Conservation (phyloP, 2,888 invertebrate species). For the Andrena hattorfiana region DNA sequence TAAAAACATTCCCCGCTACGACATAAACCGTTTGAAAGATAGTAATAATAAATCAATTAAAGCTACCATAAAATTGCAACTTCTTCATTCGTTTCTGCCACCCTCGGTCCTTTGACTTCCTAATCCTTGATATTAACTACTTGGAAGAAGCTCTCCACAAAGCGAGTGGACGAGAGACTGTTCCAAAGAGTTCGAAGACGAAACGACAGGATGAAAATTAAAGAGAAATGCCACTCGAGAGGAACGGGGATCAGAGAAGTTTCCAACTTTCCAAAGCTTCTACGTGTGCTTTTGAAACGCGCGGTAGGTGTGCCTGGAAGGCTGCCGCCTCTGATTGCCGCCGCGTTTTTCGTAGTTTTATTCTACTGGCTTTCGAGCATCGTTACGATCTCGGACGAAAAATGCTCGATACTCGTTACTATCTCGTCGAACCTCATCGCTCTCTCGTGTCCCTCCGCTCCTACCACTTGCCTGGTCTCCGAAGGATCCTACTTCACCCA, state of each 20-base stretch:
- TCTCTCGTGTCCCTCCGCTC: not conserved
- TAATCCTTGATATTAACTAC: no score
- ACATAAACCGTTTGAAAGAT: no score
- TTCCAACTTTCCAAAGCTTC: not conserved
- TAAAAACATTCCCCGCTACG: not conserved
- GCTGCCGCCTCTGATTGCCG: constrained; percentile 8
- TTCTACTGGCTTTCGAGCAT: constrained; percentile 50
- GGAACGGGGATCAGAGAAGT: no score
- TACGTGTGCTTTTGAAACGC: not conserved
- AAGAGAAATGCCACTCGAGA: no score
- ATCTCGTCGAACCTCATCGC: constrained; percentile 8
- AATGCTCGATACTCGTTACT: constrained; percentile 31
- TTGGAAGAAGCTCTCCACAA: no score
- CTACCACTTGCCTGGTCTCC: not conserved
- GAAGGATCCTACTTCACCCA: constrained; percentile 7
- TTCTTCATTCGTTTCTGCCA: not conserved
- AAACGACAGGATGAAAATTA: no score
- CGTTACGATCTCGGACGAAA: constrained; percentile 34
- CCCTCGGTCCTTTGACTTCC: no score
- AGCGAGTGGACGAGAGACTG: no score
- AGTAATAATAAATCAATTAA: no score
- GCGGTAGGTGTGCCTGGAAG: not conserved
- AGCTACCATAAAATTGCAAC: not conserved
- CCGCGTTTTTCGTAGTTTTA: constrained; percentile 35
- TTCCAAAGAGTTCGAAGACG: no score